Conservation (phyloP, 2,888 invertebrate species). For the Hydroisotoma schaefferi region DNA sequence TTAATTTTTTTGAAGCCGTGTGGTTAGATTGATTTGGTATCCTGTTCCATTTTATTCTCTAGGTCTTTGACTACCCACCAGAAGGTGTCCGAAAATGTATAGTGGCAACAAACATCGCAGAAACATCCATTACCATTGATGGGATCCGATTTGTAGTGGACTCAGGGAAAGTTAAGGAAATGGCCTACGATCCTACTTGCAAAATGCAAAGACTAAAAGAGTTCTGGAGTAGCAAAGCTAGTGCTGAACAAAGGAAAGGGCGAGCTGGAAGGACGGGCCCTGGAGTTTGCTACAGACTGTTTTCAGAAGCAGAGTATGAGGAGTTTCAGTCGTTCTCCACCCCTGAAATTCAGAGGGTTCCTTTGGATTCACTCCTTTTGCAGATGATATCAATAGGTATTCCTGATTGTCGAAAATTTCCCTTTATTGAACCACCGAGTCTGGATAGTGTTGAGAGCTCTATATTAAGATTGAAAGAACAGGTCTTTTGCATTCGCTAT, state of each 20-base stretch:
- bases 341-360: slow-evolving; percentile 91
- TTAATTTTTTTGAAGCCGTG: not conserved
- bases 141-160: slow-evolving; percentile 96
- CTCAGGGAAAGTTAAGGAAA: slow-evolving; percentile 95
- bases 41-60: not conserved
- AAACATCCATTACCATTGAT: slow-evolving; percentile 97
- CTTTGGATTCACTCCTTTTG: slow-evolving; percentile 83
- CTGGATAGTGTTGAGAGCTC: slow-evolving; percentile 80
- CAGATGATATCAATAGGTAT: slow-evolving; percentile 93
- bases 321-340: slow-evolving; percentile 79
- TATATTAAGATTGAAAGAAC: slow-evolving; percentile 78
- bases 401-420: slow-evolving; percentile 84
- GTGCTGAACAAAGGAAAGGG: slow-evolving; percentile 94
- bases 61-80: slow-evolving; percentile 91
- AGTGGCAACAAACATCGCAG: slow-evolving; percentile 96
- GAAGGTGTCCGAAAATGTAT: slow-evolving; percentile 94
- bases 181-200: slow-evolving; percentile 87
- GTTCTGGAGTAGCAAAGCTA: slow-evolving; percentile 95
- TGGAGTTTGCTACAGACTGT: slow-evolving; percentile 84
- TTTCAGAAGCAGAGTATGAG: slow-evolving; percentile 75
- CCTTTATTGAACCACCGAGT: slow-evolving; percentile 91
- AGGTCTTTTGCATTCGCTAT: slow-evolving; percentile 63
- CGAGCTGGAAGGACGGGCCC: slow-evolving; percentile 77
- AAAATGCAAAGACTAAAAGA: slow-evolving; percentile 90
- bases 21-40: slow-evolving; percentile 2